A percentile compares a stretch with the other conserved stretches of the same genome.
Evolutionary conservation across 2,797 vertebrate genomes (phyloP).

Genomic region (Trachops cirrhosus): DNA sequence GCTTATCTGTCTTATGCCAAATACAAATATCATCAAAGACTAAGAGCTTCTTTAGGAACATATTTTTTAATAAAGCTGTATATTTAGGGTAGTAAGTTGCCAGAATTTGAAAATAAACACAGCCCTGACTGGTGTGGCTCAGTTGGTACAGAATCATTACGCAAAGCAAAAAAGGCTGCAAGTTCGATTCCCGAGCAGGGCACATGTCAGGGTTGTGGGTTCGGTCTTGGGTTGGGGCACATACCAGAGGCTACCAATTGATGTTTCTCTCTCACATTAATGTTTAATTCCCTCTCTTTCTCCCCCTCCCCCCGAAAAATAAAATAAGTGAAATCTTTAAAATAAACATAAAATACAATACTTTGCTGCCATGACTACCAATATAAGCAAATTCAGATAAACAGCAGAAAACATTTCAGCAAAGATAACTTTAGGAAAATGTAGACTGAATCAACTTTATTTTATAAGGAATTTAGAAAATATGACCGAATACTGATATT

Average conservation of each 20-base stretch:
- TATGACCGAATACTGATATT: conserved; percentile 79
- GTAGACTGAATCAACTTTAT: conserved; percentile 79
- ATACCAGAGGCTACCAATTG: not conserved
- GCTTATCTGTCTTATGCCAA: not conserved
- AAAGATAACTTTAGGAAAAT: conserved; percentile 78
- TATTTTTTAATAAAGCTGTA: not conserved
- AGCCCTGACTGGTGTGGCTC: not conserved
- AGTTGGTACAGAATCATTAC: not conserved
- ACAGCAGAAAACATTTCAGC: conserved; percentile 57
- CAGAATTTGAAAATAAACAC: conserved; percentile 16
- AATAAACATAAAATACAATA: not conserved
- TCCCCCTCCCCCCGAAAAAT: not conserved
- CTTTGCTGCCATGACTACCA: not conserved
- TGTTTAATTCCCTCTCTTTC: not conserved
- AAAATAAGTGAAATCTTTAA: not conserved
- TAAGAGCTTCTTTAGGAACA: not conserved
- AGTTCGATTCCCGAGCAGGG: not conserved
- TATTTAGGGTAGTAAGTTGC: not conserved
- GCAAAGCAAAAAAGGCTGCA: too few species aligned
- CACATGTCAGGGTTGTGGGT: not conserved
- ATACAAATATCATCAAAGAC: not conserved
- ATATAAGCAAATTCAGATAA: conserved; percentile 36
- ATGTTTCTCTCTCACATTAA: not conserved
- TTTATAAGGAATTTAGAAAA: conserved; percentile 82
- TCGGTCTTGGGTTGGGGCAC: not conserved